Evolutionary conservation across 2,888 invertebrate genomes (phyloP).

Genomic region (Sisyra terminalis): DNA sequence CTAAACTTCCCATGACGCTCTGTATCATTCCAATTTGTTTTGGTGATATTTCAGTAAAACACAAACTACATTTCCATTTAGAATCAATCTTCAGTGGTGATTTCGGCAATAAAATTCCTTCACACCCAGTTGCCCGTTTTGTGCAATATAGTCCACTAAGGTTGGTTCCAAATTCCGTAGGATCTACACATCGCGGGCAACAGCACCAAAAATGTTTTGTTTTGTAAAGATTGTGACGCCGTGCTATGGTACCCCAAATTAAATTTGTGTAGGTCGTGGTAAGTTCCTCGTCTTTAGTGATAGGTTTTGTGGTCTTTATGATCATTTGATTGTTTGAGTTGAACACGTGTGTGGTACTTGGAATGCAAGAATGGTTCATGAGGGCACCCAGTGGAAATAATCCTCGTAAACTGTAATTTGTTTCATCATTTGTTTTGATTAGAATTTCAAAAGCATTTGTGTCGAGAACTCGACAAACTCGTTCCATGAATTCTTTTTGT

Average conservation of each 20-base stretch:
- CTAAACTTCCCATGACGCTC: conserved; percentile 34
- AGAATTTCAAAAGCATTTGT: conserved; percentile 52
- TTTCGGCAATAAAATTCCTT: conserved; percentile 37
- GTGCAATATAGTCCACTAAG: conserved; percentile 41
- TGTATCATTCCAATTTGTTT: conserved; percentile 34
- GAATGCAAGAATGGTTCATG: conserved; percentile 51
- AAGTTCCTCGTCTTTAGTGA: conserved; percentile 42
- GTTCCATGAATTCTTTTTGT: conserved; percentile 39
- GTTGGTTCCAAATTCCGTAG: conserved; percentile 43
- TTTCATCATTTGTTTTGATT: conserved; percentile 26
- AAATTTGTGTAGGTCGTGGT: conserved; percentile 47
- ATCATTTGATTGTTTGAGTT: conserved; percentile 38
- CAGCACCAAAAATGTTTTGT: conserved; percentile 53
- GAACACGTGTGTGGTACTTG: conserved; percentile 48
- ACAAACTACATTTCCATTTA: conserved; percentile 42
- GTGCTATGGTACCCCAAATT: conserved; percentile 48
- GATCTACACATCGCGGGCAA: conserved; percentile 48
- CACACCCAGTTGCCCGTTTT: conserved; percentile 26
- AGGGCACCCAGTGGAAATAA: conserved; percentile 48
- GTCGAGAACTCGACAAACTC: conserved; percentile 42
- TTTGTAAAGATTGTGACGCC: conserved; percentile 39
- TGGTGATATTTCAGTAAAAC: conserved; percentile 29
- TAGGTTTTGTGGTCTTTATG: conserved; percentile 38
- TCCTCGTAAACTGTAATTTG: conserved; percentile 37
- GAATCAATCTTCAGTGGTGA: conserved; percentile 32